These are phyloP conservation scores for Patella depressa DNA, from an alignment of 2,888 invertebrate genomes.

Conservation along the genomic window DNA sequence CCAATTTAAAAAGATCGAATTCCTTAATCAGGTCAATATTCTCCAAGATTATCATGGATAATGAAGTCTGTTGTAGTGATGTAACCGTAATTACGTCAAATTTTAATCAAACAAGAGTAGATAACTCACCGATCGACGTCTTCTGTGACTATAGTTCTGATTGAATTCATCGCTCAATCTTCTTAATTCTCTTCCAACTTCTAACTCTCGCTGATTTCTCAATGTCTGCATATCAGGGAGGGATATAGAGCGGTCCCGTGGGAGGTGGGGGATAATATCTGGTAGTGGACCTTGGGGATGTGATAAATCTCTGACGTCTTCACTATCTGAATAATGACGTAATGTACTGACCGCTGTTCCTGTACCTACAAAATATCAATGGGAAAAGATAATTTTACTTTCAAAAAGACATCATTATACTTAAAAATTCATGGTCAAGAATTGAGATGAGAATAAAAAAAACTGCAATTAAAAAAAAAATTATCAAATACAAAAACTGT, in stretches of 20 bases:
- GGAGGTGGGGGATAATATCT: constrained; percentile 50
- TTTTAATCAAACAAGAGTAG: neutral
- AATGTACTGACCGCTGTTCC: constrained; percentile 32
- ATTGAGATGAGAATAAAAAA: too few species aligned
- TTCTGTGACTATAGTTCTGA: constrained; percentile 32
- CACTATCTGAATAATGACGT: constrained; percentile 41
- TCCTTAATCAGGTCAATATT: too few species aligned
- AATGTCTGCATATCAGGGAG: constrained; percentile 53
- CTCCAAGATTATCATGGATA: too few species aligned
- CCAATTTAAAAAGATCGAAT: too few species aligned
- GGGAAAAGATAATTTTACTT: neutral
- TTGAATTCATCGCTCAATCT: constrained; percentile 63
- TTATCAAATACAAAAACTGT: too few species aligned
- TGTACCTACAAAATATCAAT: constrained; percentile 18
- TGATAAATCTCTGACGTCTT: constrained; percentile 21
- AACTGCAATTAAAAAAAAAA: too few species aligned
- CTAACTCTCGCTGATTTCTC: constrained; percentile 44
- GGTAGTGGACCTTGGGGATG: constrained; percentile 44
- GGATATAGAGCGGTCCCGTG: constrained; percentile 55
- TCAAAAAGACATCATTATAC: neutral
- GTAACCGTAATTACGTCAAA: too few species aligned
- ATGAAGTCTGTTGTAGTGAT: too few species aligned
- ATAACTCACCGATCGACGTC: constrained; percentile 18
- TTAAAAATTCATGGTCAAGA: too few species aligned
- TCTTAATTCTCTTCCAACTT: constrained; percentile 58